Base-by-base conservation (phyloP, 2,888 invertebrate genomes). In the Nomada ruficornis region DNA sequence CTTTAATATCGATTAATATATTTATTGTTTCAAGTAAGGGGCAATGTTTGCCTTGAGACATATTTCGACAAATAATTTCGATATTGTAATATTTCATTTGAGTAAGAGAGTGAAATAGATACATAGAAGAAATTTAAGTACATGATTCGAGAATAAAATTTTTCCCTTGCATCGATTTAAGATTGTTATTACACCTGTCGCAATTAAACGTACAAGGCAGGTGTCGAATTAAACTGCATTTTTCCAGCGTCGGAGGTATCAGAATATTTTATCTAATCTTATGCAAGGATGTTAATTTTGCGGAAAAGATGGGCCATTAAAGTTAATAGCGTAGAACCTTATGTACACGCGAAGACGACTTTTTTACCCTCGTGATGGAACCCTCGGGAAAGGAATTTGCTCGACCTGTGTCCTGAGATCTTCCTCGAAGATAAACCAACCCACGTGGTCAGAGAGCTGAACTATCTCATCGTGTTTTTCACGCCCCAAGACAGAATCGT, bases 401-500 rank as follows among this genome's bases (percentile, higher is more conserved):
- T 65, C 73, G 73, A 52, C 29, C 63, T 52, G 44, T 67, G 80
- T 74, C 70, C 70, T 47, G 72, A 71, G 77, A 77, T 74, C 80
- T 52, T 71, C 65, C 29, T 50, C 26, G 55, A 20, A 62, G 80
- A 80, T 80, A 80, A 80, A 67, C 62, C 72, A 55, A 71, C 80
- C 85, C 83, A 80, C 72, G 71, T 83, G 85, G 80, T 79, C 86
- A 91, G 90, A 89, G 85, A 90, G 91, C 92, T 90, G 91, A 91
- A 92, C 92, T 91, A 91, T 92, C 92, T 91, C 90, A 86, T 90
- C 91, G 90, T 82, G 82, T 84, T 90, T 88, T 91, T 90, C 88
- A 89, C 91, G 85, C 84, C 86, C 87, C 81, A 79, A 73, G 84
- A 81, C 57, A 47, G 59, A 74, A 79, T 76, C 80, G 78, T 72